Evolutionary conservation across 2,888 invertebrate genomes (phyloP).

Genomic region (Omphaloscelis lunosa): DNA sequence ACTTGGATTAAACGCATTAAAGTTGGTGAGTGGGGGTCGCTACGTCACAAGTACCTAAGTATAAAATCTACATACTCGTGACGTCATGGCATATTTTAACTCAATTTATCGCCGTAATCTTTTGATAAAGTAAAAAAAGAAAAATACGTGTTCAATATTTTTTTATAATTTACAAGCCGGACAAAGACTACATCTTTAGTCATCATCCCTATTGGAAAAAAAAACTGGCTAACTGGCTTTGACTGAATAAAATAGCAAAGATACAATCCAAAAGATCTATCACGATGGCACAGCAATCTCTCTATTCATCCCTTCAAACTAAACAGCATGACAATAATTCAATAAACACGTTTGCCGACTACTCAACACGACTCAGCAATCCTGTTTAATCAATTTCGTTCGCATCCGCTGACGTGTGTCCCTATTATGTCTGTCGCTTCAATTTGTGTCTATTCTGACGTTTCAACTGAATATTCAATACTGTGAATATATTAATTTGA

Average conservation of each 20-base stretch:
- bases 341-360: constrained; percentile 23
- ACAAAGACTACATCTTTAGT: too few relatives aligned
- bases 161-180: too few relatives aligned
- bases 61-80: too few relatives aligned
- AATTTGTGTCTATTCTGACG: constrained; percentile 50
- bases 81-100: too few relatives aligned
- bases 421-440: constrained; percentile 43
- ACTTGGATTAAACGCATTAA: too few relatives aligned
- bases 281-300: background rate
- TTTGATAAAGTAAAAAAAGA: too few relatives aligned
- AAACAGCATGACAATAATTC: constrained; percentile 8
- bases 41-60: too few relatives aligned
- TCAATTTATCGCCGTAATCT: too few relatives aligned
- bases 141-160: too few relatives aligned
- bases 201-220: too few relatives aligned
- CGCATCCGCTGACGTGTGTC: constrained; percentile 36
- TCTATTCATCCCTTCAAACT: constrained; percentile 17
- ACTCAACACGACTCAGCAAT: constrained; percentile 43
- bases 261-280: background rate
- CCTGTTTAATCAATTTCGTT: constrained; percentile 45
- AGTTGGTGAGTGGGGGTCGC: too few relatives aligned
- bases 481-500: constrained; percentile 27
- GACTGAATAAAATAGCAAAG: background rate
- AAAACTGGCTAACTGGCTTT: too few relatives aligned
- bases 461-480: constrained; percentile 28